Evolutionary conservation across 2,113 vertebrate genomes (phyloP), one percentile per base, ranked within the genome.

Genomic region (Chunga burmeisteri): DNA sequence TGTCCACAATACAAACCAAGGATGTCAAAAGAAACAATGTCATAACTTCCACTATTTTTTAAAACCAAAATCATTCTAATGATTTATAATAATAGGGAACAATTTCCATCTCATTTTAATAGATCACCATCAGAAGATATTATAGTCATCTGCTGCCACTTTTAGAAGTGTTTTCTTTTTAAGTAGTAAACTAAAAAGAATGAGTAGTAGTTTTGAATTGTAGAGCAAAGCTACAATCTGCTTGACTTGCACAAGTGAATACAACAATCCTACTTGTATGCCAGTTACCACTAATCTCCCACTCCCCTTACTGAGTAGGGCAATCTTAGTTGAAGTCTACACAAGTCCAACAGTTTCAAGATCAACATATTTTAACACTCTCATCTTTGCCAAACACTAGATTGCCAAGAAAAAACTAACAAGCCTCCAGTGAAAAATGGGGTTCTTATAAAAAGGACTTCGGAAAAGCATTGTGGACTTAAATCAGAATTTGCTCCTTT

Each of bases 131-230:
- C 26, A 38, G 7, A 85, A 91, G 18, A 36, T 25, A 55, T 1
- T 16, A 65, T 12, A 44, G 6, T 8, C 0, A 2, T 4, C 11
- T 1, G 22, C 14, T 6, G 4, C 3, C 34, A 25, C 21, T 73
- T 83, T 11, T 21, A 14, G 6, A 59, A 72, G 32, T 8, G 3
- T 20, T 75, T 40, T 65, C 49, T 49, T 26, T 61, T 34, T 0
- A 71, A 84, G 23, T 6, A 72, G 16, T 58, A 80, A 84, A 46
- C 21, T 6, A 42, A 68, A 58, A 84, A 75, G 4, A 52, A 49
- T 30, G 25, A 62, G 11, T 4, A 56, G 49, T 10, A 52, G 11
- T 10, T 88, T 85, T 62, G 34, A 65, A 62, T 5, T 42, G 55
- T 1, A 66, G 13, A 78, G 50, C 16, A 82, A 80, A 67, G 23